Base-by-base conservation (phyloP, 1,140 invertebrate species). In the Zaprionus africanus region DNA sequence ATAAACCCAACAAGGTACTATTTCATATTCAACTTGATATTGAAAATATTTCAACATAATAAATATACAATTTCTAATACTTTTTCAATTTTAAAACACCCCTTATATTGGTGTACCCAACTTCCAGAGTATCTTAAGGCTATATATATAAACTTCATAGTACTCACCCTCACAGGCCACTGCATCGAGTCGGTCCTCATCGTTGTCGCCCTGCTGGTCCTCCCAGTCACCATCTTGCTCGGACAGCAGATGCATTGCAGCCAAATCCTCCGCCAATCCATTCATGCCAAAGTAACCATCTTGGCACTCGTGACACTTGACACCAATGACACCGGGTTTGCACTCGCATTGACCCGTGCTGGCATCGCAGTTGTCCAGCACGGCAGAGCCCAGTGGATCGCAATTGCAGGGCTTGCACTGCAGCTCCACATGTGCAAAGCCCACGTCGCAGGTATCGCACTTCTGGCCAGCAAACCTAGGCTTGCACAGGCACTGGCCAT, bases 401-500 rank as follows among this genome's bases (percentile, higher is more conserved):
- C 98, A 99, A 54, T 94, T 94, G 93, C 98, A 99, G 54, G 94
- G 92, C 34, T 94, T 92, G 92, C 97, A 98, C 19, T 95, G 95
- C 1, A 94, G 94, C 15, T 95, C 95, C 17, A 96, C 93, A 78
- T 96, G 95, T 31, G 95, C 95, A 82, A 93, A 95, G 92, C 93
- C 94, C 92, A 97, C 96, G 92, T 95, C 94, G 93, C 99, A 99
- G 19, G 93, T 92, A 84, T 99, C 96, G 93, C 99, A 99, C 36
- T 96, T 95, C 70, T 95, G 94, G n/a, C 98, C 98, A 3, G 95
- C 94, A 85, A 97, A 98, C 65, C 96, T 95, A 1, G 95, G 93
- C 51, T 95, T 96, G 92, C 98, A 99, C 22, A 94, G 93, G 93
- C 98, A 99, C 81, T 97, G 95, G 4, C 98, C 98, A 54, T 95